Evolutionary conservation across 2,888 invertebrate genomes (phyloP), one percentile per base, ranked within the genome.

Genomic region (Harpalus rubripes): DNA sequence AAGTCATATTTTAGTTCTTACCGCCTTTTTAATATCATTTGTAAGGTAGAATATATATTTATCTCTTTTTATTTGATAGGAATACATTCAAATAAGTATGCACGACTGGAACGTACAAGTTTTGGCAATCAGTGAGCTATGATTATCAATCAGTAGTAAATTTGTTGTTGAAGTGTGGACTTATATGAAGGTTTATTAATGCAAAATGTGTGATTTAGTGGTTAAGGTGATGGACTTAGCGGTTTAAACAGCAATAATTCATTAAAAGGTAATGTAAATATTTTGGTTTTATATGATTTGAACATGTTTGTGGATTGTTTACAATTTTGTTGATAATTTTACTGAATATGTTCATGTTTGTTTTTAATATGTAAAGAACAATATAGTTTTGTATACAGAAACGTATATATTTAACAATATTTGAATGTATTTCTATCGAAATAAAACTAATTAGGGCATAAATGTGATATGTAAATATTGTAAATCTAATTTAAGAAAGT

Each of bases 391-490:
- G 22, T 22, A 22, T 22, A 22, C 22, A 22, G 22, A 22, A 22
- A 22, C 3, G 44, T 52, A 10, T 52, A 10, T 10, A 2, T 5
- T 52, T 44, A 1, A 58, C 15, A 58, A 74, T 18, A 74, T 41
- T 61, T 78, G 84, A 84, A 84, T 84, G 84, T 84, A 84, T 84
- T 84, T 65, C 78, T 56, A 84, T 22, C 18, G 41, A 78, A 78
- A 44, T 26, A 65, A 63, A 84, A 58, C 15, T 83, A 83, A 83
- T 83, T 84, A 78, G 78, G 59, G 52, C 52, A 78, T 78, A 84
- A 84, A 78, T 84, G 84, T 84, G 84, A 84, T 84, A 84, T 84
- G 84, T 84, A 84, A 61, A 84, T 84, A 84, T 8, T 84, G 84
- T 84, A 84, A 59, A 84, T 84, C 18, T 56, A 44, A 78, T 26